Evolutionary conservation across 2,888 invertebrate species (phyloP).

Genomic region (Andrena flavipes): DNA sequence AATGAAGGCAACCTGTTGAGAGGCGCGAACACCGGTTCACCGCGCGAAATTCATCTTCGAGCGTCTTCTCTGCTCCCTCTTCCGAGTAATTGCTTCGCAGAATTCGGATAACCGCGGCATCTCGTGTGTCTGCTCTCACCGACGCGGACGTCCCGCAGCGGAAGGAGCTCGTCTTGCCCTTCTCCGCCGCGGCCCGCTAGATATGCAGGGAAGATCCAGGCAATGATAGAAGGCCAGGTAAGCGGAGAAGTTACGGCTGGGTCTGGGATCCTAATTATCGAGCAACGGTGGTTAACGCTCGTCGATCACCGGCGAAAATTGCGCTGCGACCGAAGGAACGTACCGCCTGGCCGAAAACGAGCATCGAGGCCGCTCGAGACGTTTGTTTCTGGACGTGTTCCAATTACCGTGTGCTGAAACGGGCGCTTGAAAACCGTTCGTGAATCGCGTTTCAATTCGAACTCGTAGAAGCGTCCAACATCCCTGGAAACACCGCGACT

Average conservation of each 20-base stretch:
- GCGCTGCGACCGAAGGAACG: slow-evolving; percentile 4
- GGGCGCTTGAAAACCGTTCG: not conserved
- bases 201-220: slow-evolving; percentile 39
- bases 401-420: not conserved
- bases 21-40: slow-evolving; percentile 16
- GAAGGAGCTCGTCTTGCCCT: not conserved
- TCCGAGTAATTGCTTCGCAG: slow-evolving; percentile 37
- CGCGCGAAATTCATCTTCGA: slow-evolving; percentile 44
- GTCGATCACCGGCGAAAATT: slow-evolving; percentile 36
- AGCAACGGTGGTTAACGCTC: slow-evolving; percentile 18
- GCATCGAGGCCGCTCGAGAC: slow-evolving; percentile 3
- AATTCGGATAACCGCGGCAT: slow-evolving; percentile 36
- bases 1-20: slow-evolving; percentile 55
- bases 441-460: slow-evolving; percentile 7
- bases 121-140: not conserved
- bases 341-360: slow-evolving; percentile 2
- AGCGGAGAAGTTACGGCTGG: slow-evolving; percentile 52
- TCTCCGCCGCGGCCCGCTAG: not conserved
- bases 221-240: slow-evolving; percentile 45
- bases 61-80: slow-evolving; percentile 9
- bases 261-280: slow-evolving; percentile 52
- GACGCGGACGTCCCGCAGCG: not conserved
- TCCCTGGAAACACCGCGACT: not conserved
- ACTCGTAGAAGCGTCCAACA: not conserved
- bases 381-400: slow-evolving; percentile 11